Base-by-base conservation (phyloP, 2,113 vertebrate genomes). In the Crotalus horridus region DNA sequence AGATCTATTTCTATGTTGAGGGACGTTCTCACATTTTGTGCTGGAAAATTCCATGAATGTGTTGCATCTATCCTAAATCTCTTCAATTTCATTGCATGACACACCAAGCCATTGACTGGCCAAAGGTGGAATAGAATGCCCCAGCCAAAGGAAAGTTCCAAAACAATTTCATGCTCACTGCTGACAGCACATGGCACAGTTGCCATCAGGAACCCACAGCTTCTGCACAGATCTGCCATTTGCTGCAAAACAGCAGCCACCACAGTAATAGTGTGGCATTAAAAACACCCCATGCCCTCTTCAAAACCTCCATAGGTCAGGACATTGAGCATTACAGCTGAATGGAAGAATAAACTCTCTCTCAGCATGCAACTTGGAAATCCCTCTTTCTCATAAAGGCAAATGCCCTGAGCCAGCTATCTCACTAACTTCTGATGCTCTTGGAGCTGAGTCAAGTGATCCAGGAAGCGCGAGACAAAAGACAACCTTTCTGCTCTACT, bases 401-500 rank as follows among this genome's bases (percentile, higher is more conserved):
- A 94, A 90, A 91, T 85, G 91, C 91, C 89, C 88, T 86, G 43
- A 94, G 54, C 17, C 48, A 90, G 87, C 90, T 85, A 43, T 74
- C 87, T 93, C 81, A 26, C 64, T 92, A 92, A 56, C 13, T 59
- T 12, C 88, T 29, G 26, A 64, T 93, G 54, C 59, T 94, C 88
- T 87, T 92, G 92, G 94, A 95, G 61, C 12, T 0, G 26, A 93
- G 56, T 89, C 94, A 94, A 95, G 55, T 15, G 69, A 90, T 26
- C 91, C 58, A 53, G n/a, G 21, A 15, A 69, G 61, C 12, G 26
- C 2, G 26, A 87, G 26, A 48, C 6, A 90, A 61, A 81, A 86
- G 0, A 21, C 53, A 48, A 92, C 55, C 48, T n/a, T n/a, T 61
- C 21, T 15, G 3, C 87, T 87, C 4, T 11, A 33, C 20, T 10